Conservation (phyloP, 2,888 invertebrate genomes). For the Adineta ricciae region DNA sequence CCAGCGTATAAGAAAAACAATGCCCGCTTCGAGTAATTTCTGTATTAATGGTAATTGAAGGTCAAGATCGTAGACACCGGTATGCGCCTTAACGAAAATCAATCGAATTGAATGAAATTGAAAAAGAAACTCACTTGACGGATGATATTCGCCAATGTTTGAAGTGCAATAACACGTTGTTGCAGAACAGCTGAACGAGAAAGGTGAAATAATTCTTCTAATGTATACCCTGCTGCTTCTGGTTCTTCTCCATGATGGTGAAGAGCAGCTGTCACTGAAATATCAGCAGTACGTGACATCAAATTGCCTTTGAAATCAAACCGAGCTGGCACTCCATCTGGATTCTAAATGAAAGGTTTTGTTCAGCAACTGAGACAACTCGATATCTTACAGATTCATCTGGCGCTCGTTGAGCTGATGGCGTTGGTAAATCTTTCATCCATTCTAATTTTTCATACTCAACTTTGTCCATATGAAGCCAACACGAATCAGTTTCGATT, state of each 20-base stretch:
- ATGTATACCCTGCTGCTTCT: constrained; percentile 67
- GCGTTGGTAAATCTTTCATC: constrained; percentile 63
- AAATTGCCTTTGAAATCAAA: constrained; percentile 50
- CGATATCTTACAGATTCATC: constrained; percentile 37
- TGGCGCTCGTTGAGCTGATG: constrained; percentile 35
- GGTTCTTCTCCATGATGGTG: constrained; percentile 89
- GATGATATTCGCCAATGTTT: constrained; percentile 66
- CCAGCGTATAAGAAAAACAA: constrained; percentile 69
- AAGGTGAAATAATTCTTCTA: constrained; percentile 74
- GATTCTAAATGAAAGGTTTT: neutral
- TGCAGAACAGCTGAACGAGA: constrained; percentile 63
- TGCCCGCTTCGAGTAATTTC: constrained; percentile 59
- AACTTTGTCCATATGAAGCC: constrained; percentile 74
- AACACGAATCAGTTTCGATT: constrained; percentile 52
- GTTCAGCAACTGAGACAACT: neutral
- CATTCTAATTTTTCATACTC: constrained; percentile 78
- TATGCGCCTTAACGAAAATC: constrained; percentile 41
- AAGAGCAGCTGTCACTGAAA: constrained; percentile 59
- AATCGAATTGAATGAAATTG: neutral
- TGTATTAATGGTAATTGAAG: constrained; percentile 62
- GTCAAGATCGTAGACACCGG: constrained; percentile 66
- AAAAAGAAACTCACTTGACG: constrained; percentile 42
- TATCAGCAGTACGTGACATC: constrained; percentile 52
- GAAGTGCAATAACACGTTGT: constrained; percentile 70
- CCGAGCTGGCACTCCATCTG: constrained; percentile 36